Base-by-base conservation (phyloP, 2,888 invertebrate species). In the Agapetus fuscipes region DNA sequence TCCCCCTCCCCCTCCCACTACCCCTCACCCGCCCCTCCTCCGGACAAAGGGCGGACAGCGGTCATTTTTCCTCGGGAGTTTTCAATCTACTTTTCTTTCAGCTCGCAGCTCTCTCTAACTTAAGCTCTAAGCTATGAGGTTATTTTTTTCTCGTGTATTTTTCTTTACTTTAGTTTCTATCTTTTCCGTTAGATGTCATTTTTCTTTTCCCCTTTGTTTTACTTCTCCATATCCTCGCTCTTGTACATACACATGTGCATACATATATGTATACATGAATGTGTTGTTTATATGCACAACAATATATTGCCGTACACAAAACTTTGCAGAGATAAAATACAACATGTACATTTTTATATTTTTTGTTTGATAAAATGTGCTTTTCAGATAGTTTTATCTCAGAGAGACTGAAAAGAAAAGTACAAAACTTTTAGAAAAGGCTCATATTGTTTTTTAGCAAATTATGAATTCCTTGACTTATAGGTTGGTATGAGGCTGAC, bases 11-110 rank as follows among this genome's bases (percentile, higher is more conserved):
- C 43, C 43, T 45, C 37, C 46, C 41, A 49, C 49, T 43, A 37
- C 46, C 40, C 44, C 27, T 31, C 45, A 48, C 53, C 53, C 51
- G 52, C 59, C 57, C 58, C 56, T 58, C 51, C 53, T 56, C 37
- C 47, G 41, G 43, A 41, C 48, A 43, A 45, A 41, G 45, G 43
- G 49, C 59, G 62, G 61, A 64, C 67, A 64, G 62, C 62, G 66
- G 67, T 71, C 68, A 71, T 72, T 71, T 72, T 71, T 72, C 64
- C 64, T 57, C 48, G 39, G 39, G 45, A 45, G 57, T 60, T 61
- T 61, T 60, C 62, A 63, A 65, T 64, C 63, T 63, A 61, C 60
- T 48, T 46, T 44, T 46, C 47, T 48, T 47, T 49, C 47, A 45
- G 45, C 49, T 45, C 46, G 41, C 47, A 44, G 45, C 43, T 43